These are phyloP conservation scores for Eilema sororculum DNA, from an alignment of 2,888 invertebrate genomes.

Conservation along the genomic window DNA sequence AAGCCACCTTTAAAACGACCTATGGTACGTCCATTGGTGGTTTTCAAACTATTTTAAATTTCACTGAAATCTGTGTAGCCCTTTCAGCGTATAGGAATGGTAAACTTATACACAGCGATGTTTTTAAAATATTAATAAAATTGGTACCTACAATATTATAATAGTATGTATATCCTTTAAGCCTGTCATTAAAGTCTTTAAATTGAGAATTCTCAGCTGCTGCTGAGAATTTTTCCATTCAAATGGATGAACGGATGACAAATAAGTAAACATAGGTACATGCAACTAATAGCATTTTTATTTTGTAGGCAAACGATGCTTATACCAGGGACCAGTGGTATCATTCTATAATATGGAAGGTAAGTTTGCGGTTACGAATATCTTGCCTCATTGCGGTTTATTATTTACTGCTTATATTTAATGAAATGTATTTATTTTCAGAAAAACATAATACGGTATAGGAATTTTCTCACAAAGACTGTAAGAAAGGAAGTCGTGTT, in stretches of 20 bases:
- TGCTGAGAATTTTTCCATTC: too few relatives aligned
- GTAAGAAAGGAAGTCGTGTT: conserved; percentile 91
- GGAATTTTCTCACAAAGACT: conserved; percentile 89
- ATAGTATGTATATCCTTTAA: too few relatives aligned
- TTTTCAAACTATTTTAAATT: background rate
- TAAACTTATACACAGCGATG: background rate
- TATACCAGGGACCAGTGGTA: conserved; percentile 95
- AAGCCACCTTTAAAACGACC: background rate
- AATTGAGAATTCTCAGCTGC: background rate
- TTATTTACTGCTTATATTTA: conserved; percentile 23
- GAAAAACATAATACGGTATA: conserved; percentile 92
- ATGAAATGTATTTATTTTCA: conserved; percentile 69
- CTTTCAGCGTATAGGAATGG: background rate
- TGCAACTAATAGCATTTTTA: conserved; percentile 14
- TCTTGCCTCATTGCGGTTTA: conserved; percentile 40
- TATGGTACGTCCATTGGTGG: too few relatives aligned
- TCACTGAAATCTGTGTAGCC: background rate
- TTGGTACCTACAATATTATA: too few relatives aligned
- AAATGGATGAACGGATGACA: background rate
- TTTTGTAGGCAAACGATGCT: conserved; percentile 89
- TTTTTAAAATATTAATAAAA: background rate
- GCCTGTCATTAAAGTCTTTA: background rate
- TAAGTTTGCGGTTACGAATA: conserved; percentile 67
- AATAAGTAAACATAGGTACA: background rate
- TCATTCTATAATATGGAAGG: conserved; percentile 93